Evolutionary conservation across 2,888 invertebrate genomes (phyloP).

Genomic region (Orgyia antiqua): DNA sequence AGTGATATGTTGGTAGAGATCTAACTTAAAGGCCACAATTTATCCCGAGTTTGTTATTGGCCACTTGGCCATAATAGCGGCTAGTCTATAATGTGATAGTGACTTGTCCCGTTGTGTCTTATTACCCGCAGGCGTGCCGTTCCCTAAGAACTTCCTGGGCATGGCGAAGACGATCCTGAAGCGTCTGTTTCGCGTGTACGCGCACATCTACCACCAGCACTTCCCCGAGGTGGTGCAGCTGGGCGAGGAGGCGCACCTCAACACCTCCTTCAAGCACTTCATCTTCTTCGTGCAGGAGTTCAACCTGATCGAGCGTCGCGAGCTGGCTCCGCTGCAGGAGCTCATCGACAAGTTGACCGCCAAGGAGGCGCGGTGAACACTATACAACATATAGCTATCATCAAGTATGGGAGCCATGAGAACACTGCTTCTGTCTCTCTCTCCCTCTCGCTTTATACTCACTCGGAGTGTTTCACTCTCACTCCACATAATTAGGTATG

Average conservation of each 20-base stretch:
- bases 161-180: slow-evolving; percentile 99
- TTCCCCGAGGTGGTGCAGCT: slow-evolving; percentile 98
- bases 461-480: too few species aligned
- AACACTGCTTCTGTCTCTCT: too few species aligned
- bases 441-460: too few species aligned
- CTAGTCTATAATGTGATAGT: too few species aligned
- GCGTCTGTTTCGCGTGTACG: slow-evolving; percentile 98
- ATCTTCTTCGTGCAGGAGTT: slow-evolving; percentile 99
- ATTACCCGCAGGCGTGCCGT: slow-evolving; percentile 87
- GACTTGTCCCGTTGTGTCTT: too few species aligned
- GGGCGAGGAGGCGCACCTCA: slow-evolving; percentile 98
- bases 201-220: slow-evolving; percentile 99
- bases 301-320: slow-evolving; percentile 96
- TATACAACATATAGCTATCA: too few species aligned
- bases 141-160: slow-evolving; percentile 97
- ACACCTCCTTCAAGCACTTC: slow-evolving; percentile 99
- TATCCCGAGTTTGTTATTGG: too few species aligned
- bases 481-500: too few species aligned
- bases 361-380: slow-evolving; percentile 91
- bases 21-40: too few species aligned
- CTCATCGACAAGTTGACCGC: slow-evolving; percentile 97
- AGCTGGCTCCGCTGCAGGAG: slow-evolving; percentile 97
- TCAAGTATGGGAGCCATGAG: too few species aligned
- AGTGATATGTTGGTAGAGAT: too few species aligned
- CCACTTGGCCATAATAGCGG: too few species aligned